Conservation (phyloP, 2,888 invertebrate genomes). For the Lottia scabra region DNA sequence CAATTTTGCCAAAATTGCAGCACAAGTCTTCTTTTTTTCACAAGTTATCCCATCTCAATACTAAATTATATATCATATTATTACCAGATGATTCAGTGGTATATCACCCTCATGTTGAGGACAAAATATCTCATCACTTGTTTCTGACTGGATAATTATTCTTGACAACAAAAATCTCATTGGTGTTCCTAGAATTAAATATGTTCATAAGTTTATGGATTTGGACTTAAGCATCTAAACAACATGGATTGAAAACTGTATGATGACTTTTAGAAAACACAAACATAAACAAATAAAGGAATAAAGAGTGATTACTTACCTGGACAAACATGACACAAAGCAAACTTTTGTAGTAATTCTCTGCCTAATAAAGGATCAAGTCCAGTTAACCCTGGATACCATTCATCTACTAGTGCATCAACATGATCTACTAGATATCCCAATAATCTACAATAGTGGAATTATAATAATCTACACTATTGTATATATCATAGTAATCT, state of each 20-base stretch:
- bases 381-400: slow-evolving; percentile 64
- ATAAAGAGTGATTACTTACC: slow-evolving; percentile 35
- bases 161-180: slow-evolving; percentile 52
- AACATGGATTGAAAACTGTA: no score
- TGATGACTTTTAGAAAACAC: no score
- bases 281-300: no score
- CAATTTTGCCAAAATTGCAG: no score
- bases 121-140: slow-evolving; percentile 44
- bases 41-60: no score
- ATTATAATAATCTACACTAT: slow-evolving; percentile 45
- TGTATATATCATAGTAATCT: slow-evolving; percentile 56
- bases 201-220: no score
- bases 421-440: slow-evolving; percentile 61
- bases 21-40: no score
- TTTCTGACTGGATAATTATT: slow-evolving; percentile 44
- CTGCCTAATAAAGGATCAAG: slow-evolving; percentile 57
- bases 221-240: no score
- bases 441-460: slow-evolving; percentile 45
- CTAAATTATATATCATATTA: slow-evolving; percentile 10
- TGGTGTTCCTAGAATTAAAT: slow-evolving; percentile 2
- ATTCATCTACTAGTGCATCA: slow-evolving; percentile 64
- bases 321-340: slow-evolving; percentile 53
- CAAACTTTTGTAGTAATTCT: slow-evolving; percentile 52
- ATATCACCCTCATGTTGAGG: slow-evolving; percentile 50
- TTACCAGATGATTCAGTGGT: slow-evolving; percentile 51